Evolutionary conservation across 2,888 invertebrate genomes (phyloP).

Genomic region (Dicyrtomina minuta): DNA sequence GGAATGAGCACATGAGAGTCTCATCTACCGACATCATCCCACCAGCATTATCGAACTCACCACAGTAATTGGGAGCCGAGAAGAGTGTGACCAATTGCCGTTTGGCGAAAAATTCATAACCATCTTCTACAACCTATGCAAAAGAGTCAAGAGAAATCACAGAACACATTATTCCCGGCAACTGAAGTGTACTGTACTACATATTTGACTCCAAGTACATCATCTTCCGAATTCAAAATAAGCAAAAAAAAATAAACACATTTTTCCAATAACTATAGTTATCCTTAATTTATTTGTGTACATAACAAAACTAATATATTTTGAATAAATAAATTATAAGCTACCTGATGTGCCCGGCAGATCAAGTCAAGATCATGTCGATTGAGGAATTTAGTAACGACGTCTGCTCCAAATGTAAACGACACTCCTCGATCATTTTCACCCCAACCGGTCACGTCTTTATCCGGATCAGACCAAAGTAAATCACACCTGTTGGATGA

Average conservation of each 20-base stretch:
- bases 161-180: neutral
- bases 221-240: too few relatives aligned
- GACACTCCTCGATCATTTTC: conserved; percentile 98
- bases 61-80: conserved; percentile 96
- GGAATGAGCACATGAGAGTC: conserved; percentile 98
- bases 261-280: too few relatives aligned
- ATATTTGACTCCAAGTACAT: too few relatives aligned
- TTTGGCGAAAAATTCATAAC: conserved; percentile 99
- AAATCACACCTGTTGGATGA: neutral
- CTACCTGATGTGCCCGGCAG: conserved; percentile 90
- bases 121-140: conserved; percentile 84
- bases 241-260: too few relatives aligned
- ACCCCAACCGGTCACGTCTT: conserved; percentile 65
- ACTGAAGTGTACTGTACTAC: too few relatives aligned
- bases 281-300: too few relatives aligned
- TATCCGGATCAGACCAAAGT: conserved; percentile 80
- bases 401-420: conserved; percentile 94
- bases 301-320: too few relatives aligned
- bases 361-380: conserved; percentile 96
- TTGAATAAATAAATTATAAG: too few relatives aligned
- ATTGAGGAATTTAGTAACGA: conserved; percentile 90
- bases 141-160: neutral
- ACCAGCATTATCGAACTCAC: conserved; percentile 98
- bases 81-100: conserved; percentile 96
- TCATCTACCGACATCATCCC: conserved; percentile 99